These are phyloP conservation scores for Capricornis sumatraensis DNA, from an alignment of 2,113 vertebrate genomes.

Conservation along the genomic window DNA sequence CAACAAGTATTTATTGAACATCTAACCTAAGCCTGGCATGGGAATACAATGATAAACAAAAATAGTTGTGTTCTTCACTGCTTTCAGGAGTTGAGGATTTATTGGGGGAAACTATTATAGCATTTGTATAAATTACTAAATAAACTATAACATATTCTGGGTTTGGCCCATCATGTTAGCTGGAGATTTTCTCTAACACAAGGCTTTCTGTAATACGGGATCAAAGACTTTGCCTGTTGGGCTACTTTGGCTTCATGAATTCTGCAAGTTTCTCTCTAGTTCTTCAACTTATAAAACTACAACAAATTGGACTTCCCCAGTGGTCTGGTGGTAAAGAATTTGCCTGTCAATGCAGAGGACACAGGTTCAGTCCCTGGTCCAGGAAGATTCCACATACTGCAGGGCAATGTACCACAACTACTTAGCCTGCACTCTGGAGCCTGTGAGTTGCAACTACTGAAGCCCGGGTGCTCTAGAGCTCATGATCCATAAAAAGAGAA, in stretches of 20 bases:
- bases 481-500: neutral
- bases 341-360: neutral
- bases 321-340: neutral
- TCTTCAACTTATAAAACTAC: neutral
- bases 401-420: neutral
- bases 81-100: neutral
- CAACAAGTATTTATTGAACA: neutral
- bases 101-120: neutral
- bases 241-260: neutral
- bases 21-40: neutral
- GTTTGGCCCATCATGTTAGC: neutral
- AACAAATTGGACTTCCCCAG: neutral
- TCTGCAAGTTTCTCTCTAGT: neutral
- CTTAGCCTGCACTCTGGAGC: neutral
- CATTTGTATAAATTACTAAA: conserved; percentile 29
- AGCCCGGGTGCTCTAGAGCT: neutral
- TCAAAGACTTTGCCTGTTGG: neutral
- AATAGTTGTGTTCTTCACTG: neutral
- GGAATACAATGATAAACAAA: neutral
- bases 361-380: neutral
- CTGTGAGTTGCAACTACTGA: neutral
- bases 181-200: neutral
- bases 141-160: neutral
- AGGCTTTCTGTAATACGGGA: neutral
- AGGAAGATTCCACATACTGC: neutral